phyloP scores from a whole-genome alignment of 2,113 vertebrate genomes.

The Tympanuchus pallidicinctus region DNA sequence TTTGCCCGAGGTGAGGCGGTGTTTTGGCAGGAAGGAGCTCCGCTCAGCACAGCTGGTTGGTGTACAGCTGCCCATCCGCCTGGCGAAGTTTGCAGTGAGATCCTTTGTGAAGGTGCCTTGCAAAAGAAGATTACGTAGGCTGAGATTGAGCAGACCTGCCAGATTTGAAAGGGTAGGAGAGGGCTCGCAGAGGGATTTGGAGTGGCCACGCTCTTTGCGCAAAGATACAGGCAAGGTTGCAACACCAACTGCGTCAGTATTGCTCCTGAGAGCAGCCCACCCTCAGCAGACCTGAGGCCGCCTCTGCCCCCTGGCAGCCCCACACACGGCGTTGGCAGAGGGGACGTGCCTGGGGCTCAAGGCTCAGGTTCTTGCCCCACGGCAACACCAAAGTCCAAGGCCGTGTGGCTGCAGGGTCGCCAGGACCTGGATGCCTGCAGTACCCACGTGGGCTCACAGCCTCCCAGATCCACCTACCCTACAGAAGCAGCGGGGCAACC shows the following conservation, averaged over 20 bases:
- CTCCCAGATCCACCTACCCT: not conserved
- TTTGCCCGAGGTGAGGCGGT: not conserved
- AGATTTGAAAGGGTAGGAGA: not conserved
- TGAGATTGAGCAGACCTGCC: no score
- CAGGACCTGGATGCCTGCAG: not conserved
- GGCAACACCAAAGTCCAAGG: not conserved
- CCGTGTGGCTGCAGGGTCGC: not conserved
- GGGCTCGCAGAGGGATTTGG: not conserved
- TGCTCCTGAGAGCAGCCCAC: not conserved
- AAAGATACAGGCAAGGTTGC: conserved; percentile 38
- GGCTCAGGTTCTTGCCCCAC: not conserved
- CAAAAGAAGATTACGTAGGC: fast-evolving
- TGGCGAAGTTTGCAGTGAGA: no score
- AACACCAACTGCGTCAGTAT: not conserved
- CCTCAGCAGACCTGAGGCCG: not conserved
- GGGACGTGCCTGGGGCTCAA: not conserved
- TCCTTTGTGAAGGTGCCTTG: fast-evolving
- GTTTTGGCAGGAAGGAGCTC: not conserved
- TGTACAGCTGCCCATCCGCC: not conserved
- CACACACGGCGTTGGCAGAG: fast-evolving
- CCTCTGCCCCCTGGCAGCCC: not conserved
- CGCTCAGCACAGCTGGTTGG: not conserved
- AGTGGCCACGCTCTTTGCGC: not conserved
- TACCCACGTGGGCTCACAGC: not conserved
- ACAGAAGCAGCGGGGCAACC: not conserved